Base-by-base conservation (phyloP, 64 coral and sea anemone genomes). In the Pocillopora verrucosa region DNA sequence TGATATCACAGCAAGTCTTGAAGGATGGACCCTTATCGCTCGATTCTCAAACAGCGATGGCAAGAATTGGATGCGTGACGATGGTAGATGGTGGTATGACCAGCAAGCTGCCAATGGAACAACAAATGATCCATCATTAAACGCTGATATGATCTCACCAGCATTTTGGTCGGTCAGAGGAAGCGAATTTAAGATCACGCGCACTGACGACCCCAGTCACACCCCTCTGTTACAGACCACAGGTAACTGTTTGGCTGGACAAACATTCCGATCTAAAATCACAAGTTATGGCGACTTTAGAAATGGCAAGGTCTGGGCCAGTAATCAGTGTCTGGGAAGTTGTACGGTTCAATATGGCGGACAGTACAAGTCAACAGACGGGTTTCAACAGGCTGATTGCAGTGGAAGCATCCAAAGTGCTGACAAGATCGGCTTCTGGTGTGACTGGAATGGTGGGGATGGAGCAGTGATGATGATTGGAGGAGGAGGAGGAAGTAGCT, bases 101-200 rank as follows among this genome's bases (percentile, higher is more conserved):
- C 5, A 30, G 4, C 1, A 70, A 10, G 6, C 1, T 30, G 67
- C 67, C 20, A 20, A 30, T 34, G 30, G 61, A 84, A 37, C 34
- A 1, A 70, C n/a, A 70, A 70, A 20, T 12, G 26, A 24, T 12
- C 67, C 67, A 1, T 70, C n/a, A 24, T 0, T 22, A 0, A 84
- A 60, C 11, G 13, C 10, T 22, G 36, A 60, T 12, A 60, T 60
- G 36, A 64, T 67, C 61, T 70, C 67, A 26, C 0, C 3, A 20
- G 67, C 67, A 4, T 70, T 70, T 59, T 87, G 84, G 84, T 74
- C 61, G 11, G 89, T 76, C 37, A 84, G 15, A 16, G 89, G 89
- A 11, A 91, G 17, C n/a, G 89, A 91, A 59, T 75, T 91, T 5
- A 91, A 91, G 72, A 91, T 91, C 80, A 91, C 89, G 22, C 80